A percentile compares a stretch with the other conserved stretches of the same genome.
phyloP scores from a whole-genome alignment of 2,888 invertebrate genomes.

The Schizaphis graminum region DNA sequence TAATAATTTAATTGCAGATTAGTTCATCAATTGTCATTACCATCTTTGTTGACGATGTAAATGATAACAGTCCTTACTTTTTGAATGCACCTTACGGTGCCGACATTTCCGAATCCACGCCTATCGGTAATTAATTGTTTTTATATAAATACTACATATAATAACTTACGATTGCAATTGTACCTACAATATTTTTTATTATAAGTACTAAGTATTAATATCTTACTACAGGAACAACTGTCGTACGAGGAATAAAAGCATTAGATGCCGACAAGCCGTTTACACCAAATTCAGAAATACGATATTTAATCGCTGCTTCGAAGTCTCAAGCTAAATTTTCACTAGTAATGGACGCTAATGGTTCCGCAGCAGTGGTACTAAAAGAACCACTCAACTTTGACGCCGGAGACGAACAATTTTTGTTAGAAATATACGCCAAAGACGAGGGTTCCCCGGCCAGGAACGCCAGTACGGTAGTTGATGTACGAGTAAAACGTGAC shows the following conservation, averaged over 20 bases:
- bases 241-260: slow-evolving; percentile 85
- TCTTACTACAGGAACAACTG: slow-evolving; percentile 78
- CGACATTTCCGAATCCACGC: slow-evolving; percentile 85
- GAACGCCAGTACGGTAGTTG: slow-evolving; percentile 80
- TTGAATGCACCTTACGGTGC: slow-evolving; percentile 84
- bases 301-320: slow-evolving; percentile 82
- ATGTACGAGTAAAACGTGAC: slow-evolving; percentile 81
- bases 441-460: slow-evolving; percentile 86
- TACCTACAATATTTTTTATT: not conserved
- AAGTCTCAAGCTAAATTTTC: slow-evolving; percentile 83
- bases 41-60: slow-evolving; percentile 89
- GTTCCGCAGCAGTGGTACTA: slow-evolving; percentile 82
- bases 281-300: slow-evolving; percentile 88
- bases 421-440: slow-evolving; percentile 83
- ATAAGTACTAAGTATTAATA: not conserved
- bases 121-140: slow-evolving; percentile 75
- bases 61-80: slow-evolving; percentile 86
- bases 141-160: not conserved
- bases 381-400: slow-evolving; percentile 85
- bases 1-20: slow-evolving; percentile 74
- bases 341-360: slow-evolving; percentile 79
- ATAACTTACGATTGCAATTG: not conserved
- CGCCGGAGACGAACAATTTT: slow-evolving; percentile 82
- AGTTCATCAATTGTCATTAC: slow-evolving; percentile 87
- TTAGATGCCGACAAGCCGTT: slow-evolving; percentile 89